Conservation (phyloP, 2,113 vertebrate species). For the Pycnonotus jocosus region DNA sequence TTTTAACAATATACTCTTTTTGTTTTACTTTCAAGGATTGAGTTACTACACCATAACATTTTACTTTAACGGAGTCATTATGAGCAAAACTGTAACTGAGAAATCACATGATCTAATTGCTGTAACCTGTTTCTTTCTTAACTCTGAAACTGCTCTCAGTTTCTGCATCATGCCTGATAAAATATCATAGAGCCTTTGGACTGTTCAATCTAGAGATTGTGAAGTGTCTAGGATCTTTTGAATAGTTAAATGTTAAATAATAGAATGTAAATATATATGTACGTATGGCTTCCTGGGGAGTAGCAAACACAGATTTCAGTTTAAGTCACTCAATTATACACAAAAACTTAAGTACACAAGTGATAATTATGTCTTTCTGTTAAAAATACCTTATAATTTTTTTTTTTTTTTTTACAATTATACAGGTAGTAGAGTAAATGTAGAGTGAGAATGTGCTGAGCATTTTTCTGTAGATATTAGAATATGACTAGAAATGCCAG, state of each 20-base stretch:
- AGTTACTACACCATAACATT: neutral
- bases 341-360: neutral
- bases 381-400: neutral
- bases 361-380: neutral
- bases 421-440: neutral
- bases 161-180: neutral
- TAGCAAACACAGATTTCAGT: neutral
- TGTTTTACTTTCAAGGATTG: neutral
- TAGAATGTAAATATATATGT: accelerated
- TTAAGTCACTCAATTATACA: neutral
- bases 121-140: neutral
- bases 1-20: neutral
- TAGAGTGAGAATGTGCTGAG: neutral
- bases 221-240: neutral
- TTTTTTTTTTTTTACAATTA: neutral
- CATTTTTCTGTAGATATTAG: neutral
- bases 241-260: neutral
- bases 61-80: neutral
- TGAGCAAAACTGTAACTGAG: neutral
- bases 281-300: neutral
- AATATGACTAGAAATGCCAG: neutral
- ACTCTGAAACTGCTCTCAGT: neutral
- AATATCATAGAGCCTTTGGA: neutral
- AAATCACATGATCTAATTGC: neutral
- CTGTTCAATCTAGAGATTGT: neutral